Evolutionary conservation across 2,113 vertebrate genomes (phyloP), one percentile per base, ranked within the genome.

Genomic region (Gavia stellata): DNA sequence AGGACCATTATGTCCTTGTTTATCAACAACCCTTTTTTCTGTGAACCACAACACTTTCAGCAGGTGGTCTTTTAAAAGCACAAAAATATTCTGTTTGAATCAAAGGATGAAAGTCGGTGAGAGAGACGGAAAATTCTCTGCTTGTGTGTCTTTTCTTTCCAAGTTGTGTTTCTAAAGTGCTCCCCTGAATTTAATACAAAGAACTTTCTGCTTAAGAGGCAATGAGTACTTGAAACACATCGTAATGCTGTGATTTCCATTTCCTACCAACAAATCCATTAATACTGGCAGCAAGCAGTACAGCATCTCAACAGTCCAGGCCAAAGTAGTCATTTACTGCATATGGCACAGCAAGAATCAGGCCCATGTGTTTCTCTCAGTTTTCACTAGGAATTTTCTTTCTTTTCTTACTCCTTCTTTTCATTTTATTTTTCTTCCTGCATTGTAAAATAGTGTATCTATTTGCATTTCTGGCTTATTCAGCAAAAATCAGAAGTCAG

Each of bases 41-140:
- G 62, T 29, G 62, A 40, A 63, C 59, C 71, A 58, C 0, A 0
- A 47, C 17, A 20, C 55, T 88, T 95, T 77, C 85, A 88, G 84
- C 88, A 82, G 72, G 74, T 92, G 88, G 75, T 83, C 71, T 86
- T 96, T 86, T 90, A 94, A 95, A 85, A 95, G 75, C 63, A 86
- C 71, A 53, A 45, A 78, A 90, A 77, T 86, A 92, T 31, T 96
- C 90, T 85, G 40, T 92, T 94, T 87, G 92, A 93, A 74, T 93
- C 70, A 66, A 90, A 90, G 61, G 74, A 68, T 88, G 55, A 86
- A 96, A 95, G 79, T 58, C 18, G 5, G 17, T 72, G 66, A 75
- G 66, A 81, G 84, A 67, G 40, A 56, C 3, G 14, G 53, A 93
- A 93, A 73, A 96, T 61, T 94, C 70, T 89, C 68, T 73, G 36